Conservation (phyloP, 2,888 invertebrate genomes). For the Melanostoma mellinum region DNA sequence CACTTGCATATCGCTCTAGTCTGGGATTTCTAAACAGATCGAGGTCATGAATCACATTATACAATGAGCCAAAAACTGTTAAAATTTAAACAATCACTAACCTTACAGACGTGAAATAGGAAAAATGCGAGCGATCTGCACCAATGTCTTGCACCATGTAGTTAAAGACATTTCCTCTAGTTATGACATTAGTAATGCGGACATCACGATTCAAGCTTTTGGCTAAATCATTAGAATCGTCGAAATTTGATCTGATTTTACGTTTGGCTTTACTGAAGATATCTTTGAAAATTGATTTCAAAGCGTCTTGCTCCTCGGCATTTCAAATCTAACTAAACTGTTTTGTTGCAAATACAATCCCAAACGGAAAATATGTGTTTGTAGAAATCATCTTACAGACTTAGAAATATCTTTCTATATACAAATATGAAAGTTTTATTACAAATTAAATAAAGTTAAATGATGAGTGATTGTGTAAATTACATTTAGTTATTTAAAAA, state of each 20-base stretch:
- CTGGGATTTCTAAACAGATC: conserved; percentile 84
- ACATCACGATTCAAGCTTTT: conserved; percentile 84
- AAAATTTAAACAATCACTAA: conserved; percentile 77
- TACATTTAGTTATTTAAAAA: too few species aligned
- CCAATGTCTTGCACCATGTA: conserved; percentile 82
- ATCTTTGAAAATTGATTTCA: conserved; percentile 89
- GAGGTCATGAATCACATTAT: neutral
- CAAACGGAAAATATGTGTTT: too few species aligned
- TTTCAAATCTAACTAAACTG: too few species aligned
- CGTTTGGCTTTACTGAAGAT: conserved; percentile 95
- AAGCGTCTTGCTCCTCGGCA: conserved; percentile 92
- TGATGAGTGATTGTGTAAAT: too few species aligned
- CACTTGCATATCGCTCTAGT: conserved; percentile 94
- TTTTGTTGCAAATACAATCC: too few species aligned
- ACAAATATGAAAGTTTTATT: too few species aligned
- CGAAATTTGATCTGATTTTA: conserved; percentile 89
- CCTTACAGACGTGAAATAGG: conserved; percentile 88
- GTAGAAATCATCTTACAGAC: too few species aligned
- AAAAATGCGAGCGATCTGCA: conserved; percentile 85
- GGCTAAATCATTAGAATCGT: conserved; percentile 85
- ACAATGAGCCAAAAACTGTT: neutral
- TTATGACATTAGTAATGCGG: conserved; percentile 78
- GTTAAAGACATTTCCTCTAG: conserved; percentile 77
- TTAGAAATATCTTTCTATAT: too few species aligned
- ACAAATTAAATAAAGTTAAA: too few species aligned